Base-by-base conservation (phyloP, 2,113 vertebrate species). In the Pelecanus crispus region DNA sequence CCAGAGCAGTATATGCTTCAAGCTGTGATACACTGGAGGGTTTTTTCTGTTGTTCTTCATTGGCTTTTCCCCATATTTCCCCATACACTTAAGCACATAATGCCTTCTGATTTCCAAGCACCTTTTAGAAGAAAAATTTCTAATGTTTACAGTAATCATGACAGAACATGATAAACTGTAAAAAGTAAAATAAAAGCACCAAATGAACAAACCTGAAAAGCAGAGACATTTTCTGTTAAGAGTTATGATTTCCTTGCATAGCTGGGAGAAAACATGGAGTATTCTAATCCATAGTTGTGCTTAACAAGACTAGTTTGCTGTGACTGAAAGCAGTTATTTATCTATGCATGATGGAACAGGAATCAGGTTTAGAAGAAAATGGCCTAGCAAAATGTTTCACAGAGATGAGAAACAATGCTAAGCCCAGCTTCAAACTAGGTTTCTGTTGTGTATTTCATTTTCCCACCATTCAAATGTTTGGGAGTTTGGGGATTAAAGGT, bases 1-100 rank as follows among this genome's bases (percentile, higher is more conserved):
- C 62, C 31, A 47, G 29, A 68, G 63, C 24, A 56, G 42, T 55
- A 24, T 62, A 55, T 34, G 42, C n/a, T 67, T 90, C 12, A 85
- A 72, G 29, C 32, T 82, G 20, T 66, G 21, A 40, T 52, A 65
- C 0, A 1, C 5, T 47, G 5, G 6, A 40, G 0, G 1, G 10
- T 78, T 81, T 70, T 67, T 47, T 38, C 13, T 71, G 11, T 50
- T 85, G 4, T 13, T 74, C 17, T 73, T 71, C 10, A 0, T 31
- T 81, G n/a, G 2, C 3, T 90, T 82, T 90, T 92, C 28, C 13
- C 6, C 16, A 5, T 49, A 86, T n/a, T n/a, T n/a, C n/a, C n/a
- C n/a, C n/a, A 47, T 31, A 8, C 8, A 29, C 15, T 45, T 62
- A 68, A 70, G 3, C 12, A 49, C 11, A 26, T n/a, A 74, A 52